These are phyloP conservation scores for Eupleurogrammus muticus DNA, from an alignment of 2,797 vertebrate genomes.

Conservation along the genomic window DNA sequence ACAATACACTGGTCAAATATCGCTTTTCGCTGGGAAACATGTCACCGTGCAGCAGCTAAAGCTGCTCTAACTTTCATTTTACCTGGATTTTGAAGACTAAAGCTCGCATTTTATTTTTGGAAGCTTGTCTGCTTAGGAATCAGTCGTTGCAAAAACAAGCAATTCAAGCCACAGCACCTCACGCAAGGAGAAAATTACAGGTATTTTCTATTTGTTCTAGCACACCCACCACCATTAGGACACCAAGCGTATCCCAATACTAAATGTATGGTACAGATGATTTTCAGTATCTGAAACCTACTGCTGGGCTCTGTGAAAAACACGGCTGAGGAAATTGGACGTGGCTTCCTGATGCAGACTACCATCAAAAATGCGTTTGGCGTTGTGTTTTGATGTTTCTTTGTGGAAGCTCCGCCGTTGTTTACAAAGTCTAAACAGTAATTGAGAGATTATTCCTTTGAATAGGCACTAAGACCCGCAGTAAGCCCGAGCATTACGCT, in stretches of 20 bases:
- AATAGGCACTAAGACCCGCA: conserved; percentile 12
- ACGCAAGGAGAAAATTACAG: conserved; percentile 1
- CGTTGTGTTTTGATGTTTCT: conserved; percentile 1
- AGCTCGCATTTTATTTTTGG: conserved; percentile 6
- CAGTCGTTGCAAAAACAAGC: not conserved
- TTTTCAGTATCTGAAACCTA: conserved; percentile 25
- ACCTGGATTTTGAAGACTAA: too few species aligned
- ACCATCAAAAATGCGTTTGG: conserved; percentile 15
- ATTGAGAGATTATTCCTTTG: conserved; percentile 32
- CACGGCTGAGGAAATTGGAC: conserved; percentile 11
- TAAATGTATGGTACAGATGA: conserved; percentile 14
- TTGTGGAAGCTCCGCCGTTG: conserved; percentile 13
- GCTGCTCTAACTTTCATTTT: too few species aligned
- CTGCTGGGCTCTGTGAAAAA: conserved; percentile 19
- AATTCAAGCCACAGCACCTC: not conserved
- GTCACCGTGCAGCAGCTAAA: too few species aligned
- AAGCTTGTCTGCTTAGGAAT: conserved; percentile 16
- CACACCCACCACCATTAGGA: conserved; percentile 23
- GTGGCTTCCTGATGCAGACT: not conserved
- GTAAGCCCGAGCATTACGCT: conserved; percentile 20
- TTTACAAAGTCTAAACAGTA: conserved; percentile 20
- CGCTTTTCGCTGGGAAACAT: too few species aligned
- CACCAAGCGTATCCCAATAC: conserved; percentile 16
- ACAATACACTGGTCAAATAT: too few species aligned
- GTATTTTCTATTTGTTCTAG: conserved; percentile 25